Percentiles rank a stretch among this genome's conserved stretches.
phyloP scores from a whole-genome alignment of 2,797 vertebrate species.

The Oryzias dopingdopingensis region DNA sequence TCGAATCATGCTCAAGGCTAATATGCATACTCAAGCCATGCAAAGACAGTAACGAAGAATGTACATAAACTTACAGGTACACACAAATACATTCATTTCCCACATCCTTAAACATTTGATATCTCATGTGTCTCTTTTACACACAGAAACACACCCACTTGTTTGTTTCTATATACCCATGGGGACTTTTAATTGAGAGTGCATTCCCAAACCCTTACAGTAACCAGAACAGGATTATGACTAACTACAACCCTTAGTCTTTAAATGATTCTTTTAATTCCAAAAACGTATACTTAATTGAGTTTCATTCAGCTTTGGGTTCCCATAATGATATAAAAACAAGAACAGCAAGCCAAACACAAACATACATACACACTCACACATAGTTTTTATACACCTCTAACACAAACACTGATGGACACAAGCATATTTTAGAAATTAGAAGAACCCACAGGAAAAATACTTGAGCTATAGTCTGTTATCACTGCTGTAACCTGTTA shows the following conservation, averaged over 20 bases:
- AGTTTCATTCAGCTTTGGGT: no score
- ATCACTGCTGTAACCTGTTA: slow-evolving; percentile 44
- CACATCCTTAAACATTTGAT: slow-evolving; percentile 15
- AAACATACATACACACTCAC: slow-evolving; percentile 18
- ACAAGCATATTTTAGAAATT: slow-evolving; percentile 70
- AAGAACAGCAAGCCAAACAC: not conserved
- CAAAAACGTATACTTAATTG: no score
- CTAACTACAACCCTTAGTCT: no score
- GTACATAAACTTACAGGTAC: slow-evolving; percentile 48
- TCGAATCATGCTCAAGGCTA: slow-evolving; percentile 20
- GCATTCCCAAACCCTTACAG: no score
- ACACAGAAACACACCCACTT: slow-evolving; percentile 17
- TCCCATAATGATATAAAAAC: no score
- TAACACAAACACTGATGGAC: slow-evolving; percentile 66
- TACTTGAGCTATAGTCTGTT: slow-evolving; percentile 45
- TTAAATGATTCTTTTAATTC: no score
- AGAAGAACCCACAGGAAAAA: slow-evolving; percentile 82
- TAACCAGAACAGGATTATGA: no score
- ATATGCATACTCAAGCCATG: slow-evolving; percentile 50
- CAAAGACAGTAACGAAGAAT: slow-evolving; percentile 50
- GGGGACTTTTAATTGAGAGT: no score
- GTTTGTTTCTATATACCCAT: no score
- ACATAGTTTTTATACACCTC: slow-evolving; percentile 32
- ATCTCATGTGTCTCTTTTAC: slow-evolving; percentile 15
- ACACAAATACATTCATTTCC: slow-evolving; percentile 12